Evolutionary conservation across 2,888 invertebrate genomes (phyloP).

Genomic region (Acanthococcus lagerstroemiae): DNA sequence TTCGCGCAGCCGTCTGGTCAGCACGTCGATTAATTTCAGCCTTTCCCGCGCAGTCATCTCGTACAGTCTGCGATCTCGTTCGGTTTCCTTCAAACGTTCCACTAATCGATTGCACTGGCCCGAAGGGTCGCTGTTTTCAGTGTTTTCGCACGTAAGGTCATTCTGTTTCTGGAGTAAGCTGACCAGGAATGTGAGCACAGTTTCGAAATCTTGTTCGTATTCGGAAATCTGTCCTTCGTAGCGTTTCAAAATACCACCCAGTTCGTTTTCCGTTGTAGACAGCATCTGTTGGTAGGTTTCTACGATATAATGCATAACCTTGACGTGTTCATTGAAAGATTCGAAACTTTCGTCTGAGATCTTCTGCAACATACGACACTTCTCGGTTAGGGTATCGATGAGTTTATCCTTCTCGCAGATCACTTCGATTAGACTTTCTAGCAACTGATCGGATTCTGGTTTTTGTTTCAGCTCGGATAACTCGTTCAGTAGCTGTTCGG

Average conservation of each 20-base stretch:
- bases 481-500: constrained; percentile 1
- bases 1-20: constrained; percentile 6
- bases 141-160: neutral
- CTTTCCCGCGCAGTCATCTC: neutral
- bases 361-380: neutral
- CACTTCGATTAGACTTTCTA: neutral
- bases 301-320: neutral
- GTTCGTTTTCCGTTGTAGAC: constrained; percentile 7
- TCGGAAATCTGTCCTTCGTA: neutral
- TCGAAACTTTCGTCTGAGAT: constrained; percentile 10
- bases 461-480: too few relatives aligned
- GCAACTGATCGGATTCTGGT: neutral
- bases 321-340: constrained; percentile 6
- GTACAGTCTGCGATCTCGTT: constrained; percentile 6
- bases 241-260: neutral
- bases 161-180: neutral
- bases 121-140: neutral
- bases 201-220: constrained; percentile 4
- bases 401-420: constrained; percentile 2
- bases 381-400: neutral
- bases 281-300: neutral
- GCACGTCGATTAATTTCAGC: constrained; percentile 10
- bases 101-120: neutral
- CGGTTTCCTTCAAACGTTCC: neutral
- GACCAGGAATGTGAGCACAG: neutral